Percentiles rank a stretch among this genome's conserved stretches.
Conservation (phyloP, 2,797 vertebrate species). For the Lutjanus argentimaculatus region DNA sequence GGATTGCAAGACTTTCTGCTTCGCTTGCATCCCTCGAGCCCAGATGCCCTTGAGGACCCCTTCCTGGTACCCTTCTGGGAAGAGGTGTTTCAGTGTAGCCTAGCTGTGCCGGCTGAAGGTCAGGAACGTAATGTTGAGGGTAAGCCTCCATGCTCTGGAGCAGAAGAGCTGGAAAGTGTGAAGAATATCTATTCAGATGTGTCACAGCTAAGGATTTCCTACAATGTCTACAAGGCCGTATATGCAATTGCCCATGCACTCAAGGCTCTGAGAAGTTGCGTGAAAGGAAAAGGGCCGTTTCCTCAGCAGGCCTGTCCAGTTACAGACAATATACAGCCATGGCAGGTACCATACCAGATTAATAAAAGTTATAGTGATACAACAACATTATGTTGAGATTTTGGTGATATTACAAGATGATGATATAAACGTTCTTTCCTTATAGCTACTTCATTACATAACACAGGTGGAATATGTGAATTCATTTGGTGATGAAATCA, state of each 20-base stretch:
- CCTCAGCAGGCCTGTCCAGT: slow-evolving; percentile 75
- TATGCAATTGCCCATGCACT: slow-evolving; percentile 84
- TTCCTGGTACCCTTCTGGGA: slow-evolving; percentile 87
- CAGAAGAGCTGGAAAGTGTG: slow-evolving; percentile 78
- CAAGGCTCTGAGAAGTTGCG: slow-evolving; percentile 79
- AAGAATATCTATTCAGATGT: slow-evolving; percentile 88
- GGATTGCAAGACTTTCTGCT: slow-evolving; percentile 84
- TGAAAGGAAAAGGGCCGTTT: slow-evolving; percentile 75
- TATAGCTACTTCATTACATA: slow-evolving; percentile 85
- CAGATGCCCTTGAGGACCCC: slow-evolving; percentile 72
- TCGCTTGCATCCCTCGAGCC: slow-evolving; percentile 77
- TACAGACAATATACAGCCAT: slow-evolving; percentile 74
- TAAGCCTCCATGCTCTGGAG: slow-evolving; percentile 80
- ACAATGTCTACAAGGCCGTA: slow-evolving; percentile 89
- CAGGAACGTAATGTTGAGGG: slow-evolving; percentile 15
- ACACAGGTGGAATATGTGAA: slow-evolving; percentile 81
- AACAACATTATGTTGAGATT: background rate
- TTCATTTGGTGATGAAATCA: slow-evolving; percentile 83
- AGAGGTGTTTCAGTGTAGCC: slow-evolving; percentile 84
- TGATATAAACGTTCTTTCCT: background rate
- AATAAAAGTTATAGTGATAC: background rate
- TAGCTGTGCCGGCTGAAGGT: slow-evolving; percentile 48
- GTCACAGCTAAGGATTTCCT: slow-evolving; percentile 88
- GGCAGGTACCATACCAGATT: slow-evolving; percentile 79
- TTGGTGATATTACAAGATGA: background rate